phyloP scores from a whole-genome alignment of 2,113 vertebrate species.

The Pygoscelis adeliae region DNA sequence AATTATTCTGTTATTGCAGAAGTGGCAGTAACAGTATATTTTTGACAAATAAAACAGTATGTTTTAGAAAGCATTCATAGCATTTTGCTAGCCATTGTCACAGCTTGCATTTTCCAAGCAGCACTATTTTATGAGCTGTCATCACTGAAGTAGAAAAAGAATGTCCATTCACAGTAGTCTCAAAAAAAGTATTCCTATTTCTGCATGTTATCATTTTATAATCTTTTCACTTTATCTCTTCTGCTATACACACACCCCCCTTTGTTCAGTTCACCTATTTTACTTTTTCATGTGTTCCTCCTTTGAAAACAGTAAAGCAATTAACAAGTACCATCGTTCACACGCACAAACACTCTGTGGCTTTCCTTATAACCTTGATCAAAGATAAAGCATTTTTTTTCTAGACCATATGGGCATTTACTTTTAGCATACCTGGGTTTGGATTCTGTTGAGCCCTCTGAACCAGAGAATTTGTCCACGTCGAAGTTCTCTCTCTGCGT shows the following conservation, averaged over 20 bases:
- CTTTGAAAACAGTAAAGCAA: neutral
- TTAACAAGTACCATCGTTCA: neutral
- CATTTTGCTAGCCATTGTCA: neutral
- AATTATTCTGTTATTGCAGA: neutral
- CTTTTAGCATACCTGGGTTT: conserved; percentile 89
- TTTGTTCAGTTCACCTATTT: neutral
- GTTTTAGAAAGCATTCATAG: neutral
- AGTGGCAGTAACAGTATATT: neutral
- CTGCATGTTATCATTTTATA: neutral
- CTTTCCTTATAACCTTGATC: neutral
- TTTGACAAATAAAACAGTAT: neutral
- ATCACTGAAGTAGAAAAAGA: neutral
- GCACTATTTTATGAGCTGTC: neutral
- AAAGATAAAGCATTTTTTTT: neutral
- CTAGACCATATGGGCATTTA: neutral
- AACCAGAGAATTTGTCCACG: conserved; percentile 99
- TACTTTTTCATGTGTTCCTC: neutral
- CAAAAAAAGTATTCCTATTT: neutral
- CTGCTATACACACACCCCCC: neutral
- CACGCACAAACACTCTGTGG: neutral
- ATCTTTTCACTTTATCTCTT: neutral
- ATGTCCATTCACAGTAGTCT: neutral
- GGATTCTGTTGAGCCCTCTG: conserved; percentile 96
- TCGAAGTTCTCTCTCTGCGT: conserved; percentile 93
- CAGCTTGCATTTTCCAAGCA: neutral